Base-by-base conservation (phyloP, 2,888 invertebrate species). In the Hipparchia sbordonii region DNA sequence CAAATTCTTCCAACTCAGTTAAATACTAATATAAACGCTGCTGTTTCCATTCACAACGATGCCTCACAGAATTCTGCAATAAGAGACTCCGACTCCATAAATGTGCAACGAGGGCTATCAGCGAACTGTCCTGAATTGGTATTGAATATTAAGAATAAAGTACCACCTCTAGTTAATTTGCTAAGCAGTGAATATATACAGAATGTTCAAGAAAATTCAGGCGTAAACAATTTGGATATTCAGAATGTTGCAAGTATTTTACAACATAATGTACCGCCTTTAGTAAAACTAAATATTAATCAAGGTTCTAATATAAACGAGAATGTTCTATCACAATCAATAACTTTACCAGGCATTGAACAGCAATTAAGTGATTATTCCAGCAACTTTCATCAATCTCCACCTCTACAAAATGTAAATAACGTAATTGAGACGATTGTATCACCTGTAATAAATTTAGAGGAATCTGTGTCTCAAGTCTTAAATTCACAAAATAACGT, bases 371-470 rank as follows among this genome's bases (percentile, higher is more conserved):
- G 48, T 3, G 48, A 23, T 13, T 4, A 65, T 52, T 33, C 7
- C 12, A 10, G 33, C 9, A 12, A 52, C 6, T 1, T 23, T 54
- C 67, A 70, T 61, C n/a, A 48, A 45, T 46, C 39, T 54, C 8
- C 51, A 10, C 52, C 48, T 48, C 7, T 46, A 9, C 52, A 60
- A 68, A 70, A 33, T 60, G 23, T 56, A 39, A 59, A 52, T 6
- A 67, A 67, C 57, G 61, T 54, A 10, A 62, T 46, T 51, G 54
- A 10, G 67, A 45, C 23, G 48, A 61, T 33, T 60, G 57, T 13
- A 46, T 51, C 9, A 61, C 61, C 71, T 45, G 45, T 71, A 45
- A 67, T 67, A 54, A 71, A 71, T 67, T 67, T 48, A 62, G 13
- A 13, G 9, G 13, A 62, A 45, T 39, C 45, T 45, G 61, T 60